phyloP scores from a whole-genome alignment of 1,140 invertebrate genomes.

The Pseudomyrmex dendroicus region DNA sequence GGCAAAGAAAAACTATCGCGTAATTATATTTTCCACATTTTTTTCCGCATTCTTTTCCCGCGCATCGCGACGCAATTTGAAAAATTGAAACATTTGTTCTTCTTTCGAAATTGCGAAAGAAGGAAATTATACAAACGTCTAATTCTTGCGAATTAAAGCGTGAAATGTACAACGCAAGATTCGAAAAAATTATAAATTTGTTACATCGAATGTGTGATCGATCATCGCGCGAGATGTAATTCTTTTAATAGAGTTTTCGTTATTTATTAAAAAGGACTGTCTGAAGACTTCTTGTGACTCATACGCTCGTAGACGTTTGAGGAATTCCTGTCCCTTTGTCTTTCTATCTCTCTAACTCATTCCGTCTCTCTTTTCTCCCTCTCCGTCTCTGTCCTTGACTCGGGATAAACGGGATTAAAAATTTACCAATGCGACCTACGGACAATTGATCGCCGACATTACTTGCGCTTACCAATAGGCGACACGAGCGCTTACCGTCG shows the following conservation, averaged over 20 bases:
- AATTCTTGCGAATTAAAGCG: too few relatives aligned
- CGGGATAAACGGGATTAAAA: slow-evolving; percentile 60
- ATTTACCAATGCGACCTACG: slow-evolving; percentile 54
- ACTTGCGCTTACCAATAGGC: slow-evolving; percentile 19
- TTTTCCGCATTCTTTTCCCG: too few relatives aligned
- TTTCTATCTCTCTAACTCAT: slow-evolving; percentile 18
- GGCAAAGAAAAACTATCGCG: background rate
- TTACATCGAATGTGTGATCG: too few relatives aligned
- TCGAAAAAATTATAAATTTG: too few relatives aligned
- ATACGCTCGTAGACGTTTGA: slow-evolving; percentile 15
- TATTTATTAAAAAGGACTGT: slow-evolving; percentile 15
- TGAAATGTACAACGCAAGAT: too few relatives aligned
- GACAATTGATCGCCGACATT: slow-evolving; percentile 61
- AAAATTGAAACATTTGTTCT: background rate
- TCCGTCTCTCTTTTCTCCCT: slow-evolving; percentile 11
- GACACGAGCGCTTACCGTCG: slow-evolving; percentile 27
- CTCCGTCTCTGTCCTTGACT: slow-evolving; percentile 34
- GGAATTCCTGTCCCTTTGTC: slow-evolving; percentile 17
- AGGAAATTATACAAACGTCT: too few relatives aligned
- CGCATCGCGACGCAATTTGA: too few relatives aligned
- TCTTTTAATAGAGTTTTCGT: background rate
- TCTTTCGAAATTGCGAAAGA: background rate
- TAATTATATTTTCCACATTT: background rate
- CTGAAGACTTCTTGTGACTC: slow-evolving; percentile 3
- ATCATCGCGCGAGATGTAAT: background rate